Evolutionary conservation across 2,888 invertebrate genomes (phyloP), one percentile per base, ranked within the genome.

Genomic region (Bugulina stolonifera): DNA sequence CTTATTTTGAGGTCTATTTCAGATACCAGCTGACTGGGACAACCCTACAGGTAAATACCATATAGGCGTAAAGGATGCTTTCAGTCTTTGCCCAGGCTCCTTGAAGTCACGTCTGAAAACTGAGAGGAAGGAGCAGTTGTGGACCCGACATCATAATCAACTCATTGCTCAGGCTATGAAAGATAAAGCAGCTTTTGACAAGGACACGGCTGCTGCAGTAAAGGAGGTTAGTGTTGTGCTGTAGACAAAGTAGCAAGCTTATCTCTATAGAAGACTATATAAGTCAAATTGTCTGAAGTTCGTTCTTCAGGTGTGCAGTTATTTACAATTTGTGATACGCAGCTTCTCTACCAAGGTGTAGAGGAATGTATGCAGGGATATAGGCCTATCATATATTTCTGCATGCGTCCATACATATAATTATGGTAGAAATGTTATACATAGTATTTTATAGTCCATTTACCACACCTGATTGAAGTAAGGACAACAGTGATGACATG

Each of bases 1-100:
- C 89, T 93, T 75, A 91, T 90, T 82, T 86, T 99, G 64, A 92
- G 92, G 89, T 94, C 94, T 43, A 43, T 43, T 43, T 10, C 18
- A 93, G 92, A 89, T 95, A 78, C 94, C 94, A 74, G 86, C 87
- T 54, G 80, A 86, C 73, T 95, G 94, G 94, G 87, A 87, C 72
- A 95, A 95, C 83, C 93, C 93, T 0, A 88, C 89, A 69, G 92
- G 92, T 35, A 89, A 90, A 75, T 97, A 90, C 87, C 91, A 93
- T 75, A 87, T 97, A 73, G 99, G 99, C 1, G 85, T 94, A 0
- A 91, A 96, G 82, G 89, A 90, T 81, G 89, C 92, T 1, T 92
- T 89, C 84, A 92, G 93, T 79, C 86, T 99, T 54, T 97, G 94
- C 84, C 93, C 96, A 0, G 88, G 90, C 10, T 89, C 90, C 80